Evolutionary conservation across 2,797 vertebrate genomes (phyloP).

Genomic region (Natrix natrix): DNA sequence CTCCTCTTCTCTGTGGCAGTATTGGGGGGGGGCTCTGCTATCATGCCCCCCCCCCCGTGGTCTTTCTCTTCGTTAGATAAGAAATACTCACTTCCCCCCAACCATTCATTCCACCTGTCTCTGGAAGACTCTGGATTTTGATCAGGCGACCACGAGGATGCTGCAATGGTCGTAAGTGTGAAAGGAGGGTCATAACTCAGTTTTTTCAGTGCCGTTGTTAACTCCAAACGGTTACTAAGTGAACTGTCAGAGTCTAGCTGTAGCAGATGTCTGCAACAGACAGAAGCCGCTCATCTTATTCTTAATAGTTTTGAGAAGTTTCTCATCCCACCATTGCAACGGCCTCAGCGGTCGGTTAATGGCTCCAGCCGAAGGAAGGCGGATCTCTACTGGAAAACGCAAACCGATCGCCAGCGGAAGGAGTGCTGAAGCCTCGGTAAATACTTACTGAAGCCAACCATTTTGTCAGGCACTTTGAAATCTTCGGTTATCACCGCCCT

Average conservation of each 20-base stretch:
- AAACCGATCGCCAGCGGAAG: constrained; percentile 24
- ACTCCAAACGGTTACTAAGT: too few species aligned
- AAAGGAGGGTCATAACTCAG: not conserved
- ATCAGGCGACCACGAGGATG: too few species aligned
- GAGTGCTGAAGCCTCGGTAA: not conserved
- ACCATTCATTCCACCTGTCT: not conserved
- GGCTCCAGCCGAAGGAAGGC: not conserved
- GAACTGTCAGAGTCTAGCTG: not conserved
- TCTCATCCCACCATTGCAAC: not conserved
- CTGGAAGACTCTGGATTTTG: too few species aligned
- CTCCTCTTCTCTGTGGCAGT: not conserved
- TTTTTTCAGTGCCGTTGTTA: too few species aligned
- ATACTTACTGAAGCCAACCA: constrained; percentile 99
- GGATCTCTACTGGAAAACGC: not conserved
- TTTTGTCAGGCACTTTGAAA: constrained; percentile 99
- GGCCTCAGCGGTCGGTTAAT: constrained; percentile 5
- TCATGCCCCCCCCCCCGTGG: too few species aligned
- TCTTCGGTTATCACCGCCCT: constrained; percentile 98
- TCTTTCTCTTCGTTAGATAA: not conserved
- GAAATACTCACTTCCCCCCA: not conserved
- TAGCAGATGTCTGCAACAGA: not conserved
- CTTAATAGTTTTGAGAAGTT: constrained; percentile 9
- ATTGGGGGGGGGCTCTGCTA: not conserved
- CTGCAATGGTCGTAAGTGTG: too few species aligned
- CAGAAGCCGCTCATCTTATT: not conserved